Base-by-base conservation (phyloP, 1,140 invertebrate species). In the Gerris buenoi region DNA sequence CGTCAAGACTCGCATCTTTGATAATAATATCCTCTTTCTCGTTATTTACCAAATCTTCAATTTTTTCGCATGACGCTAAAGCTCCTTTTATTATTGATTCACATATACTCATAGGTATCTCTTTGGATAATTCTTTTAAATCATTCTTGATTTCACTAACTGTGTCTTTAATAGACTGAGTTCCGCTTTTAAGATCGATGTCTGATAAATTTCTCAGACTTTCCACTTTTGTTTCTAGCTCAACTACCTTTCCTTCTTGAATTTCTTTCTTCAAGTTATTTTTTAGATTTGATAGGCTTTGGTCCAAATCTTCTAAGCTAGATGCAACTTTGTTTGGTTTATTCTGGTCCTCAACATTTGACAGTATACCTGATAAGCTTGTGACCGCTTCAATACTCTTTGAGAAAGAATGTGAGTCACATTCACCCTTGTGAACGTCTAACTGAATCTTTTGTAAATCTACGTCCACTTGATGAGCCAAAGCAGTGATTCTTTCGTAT, bases 81-180 rank as follows among this genome's bases (percentile, higher is more conserved):
- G 58, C 58, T 3, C 23, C 58, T 60, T 60, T 15, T 22, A 60
- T 60, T 22, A 60, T 60, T 13, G 22, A 3, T 60, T 60, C 22
- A 25, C 58, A 60, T 14, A 22, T 14, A 3, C 5, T 60, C 3
- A 60, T 5, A 22, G 58, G 10, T 60, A 25, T 5, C 10, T 60
- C 58, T 60, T 60, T 70, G 25, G 67, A 64, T 15, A 66, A 56
- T n/a, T 70, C 62, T 65, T 73, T 62, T 28, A 74, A 67, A 46
- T 71, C 70, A 46, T 57, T 60, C 28, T 66, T 63, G 13, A 70
- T 59, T 25, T 70, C 64, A 23, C 67, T 65, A 33, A 73, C 67
- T 33, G 71, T 29, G 22, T 70, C 68, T 69, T 71, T 71, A 5
- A 75, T 64, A 2, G 73, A 62, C 33, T 64, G 56, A 14, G 5